phyloP scores from a whole-genome alignment of 2,797 vertebrate species.

The Yasuhikotakia modesta region DNA sequence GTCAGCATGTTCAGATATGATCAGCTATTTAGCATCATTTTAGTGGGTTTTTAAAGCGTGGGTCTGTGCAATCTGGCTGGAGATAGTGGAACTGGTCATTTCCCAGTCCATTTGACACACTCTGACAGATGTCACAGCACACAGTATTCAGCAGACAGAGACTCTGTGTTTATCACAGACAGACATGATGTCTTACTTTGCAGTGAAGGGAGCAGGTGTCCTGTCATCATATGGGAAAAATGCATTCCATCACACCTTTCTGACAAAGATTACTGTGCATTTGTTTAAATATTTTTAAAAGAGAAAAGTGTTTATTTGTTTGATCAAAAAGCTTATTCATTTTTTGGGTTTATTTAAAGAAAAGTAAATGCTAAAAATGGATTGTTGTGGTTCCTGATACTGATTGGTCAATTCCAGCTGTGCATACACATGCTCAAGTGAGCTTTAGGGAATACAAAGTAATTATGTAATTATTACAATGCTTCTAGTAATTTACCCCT shows the following conservation, averaged over 20 bases:
- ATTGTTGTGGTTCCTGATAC: neutral
- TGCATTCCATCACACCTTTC: constrained; percentile 53
- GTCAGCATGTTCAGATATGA: constrained; percentile 79
- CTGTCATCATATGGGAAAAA: constrained; percentile 58
- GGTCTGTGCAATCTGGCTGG: constrained; percentile 65
- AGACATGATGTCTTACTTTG: constrained; percentile 83
- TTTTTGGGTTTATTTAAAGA: neutral
- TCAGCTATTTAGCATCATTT: constrained; percentile 82
- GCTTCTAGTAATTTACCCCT: too few species aligned
- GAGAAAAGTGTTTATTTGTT: neutral
- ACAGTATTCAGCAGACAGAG: constrained; percentile 74
- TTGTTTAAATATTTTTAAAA: neutral
- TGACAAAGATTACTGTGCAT: constrained; percentile 18
- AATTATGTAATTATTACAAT: neutral
- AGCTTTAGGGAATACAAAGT: neutral
- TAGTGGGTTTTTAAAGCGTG: constrained; percentile 66
- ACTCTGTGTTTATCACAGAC: constrained; percentile 74
- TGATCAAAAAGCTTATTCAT: neutral
- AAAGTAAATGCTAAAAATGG: neutral
- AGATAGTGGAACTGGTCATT: constrained; percentile 76
- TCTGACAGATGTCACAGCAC: constrained; percentile 81
- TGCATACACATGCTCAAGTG: neutral
- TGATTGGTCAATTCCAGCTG: neutral
- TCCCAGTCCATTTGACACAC: constrained; percentile 77
- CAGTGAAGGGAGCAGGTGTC: constrained; percentile 60